phyloP scores from a whole-genome alignment of 2,888 invertebrate species.

The Tenthredo scrophulariae region DNA sequence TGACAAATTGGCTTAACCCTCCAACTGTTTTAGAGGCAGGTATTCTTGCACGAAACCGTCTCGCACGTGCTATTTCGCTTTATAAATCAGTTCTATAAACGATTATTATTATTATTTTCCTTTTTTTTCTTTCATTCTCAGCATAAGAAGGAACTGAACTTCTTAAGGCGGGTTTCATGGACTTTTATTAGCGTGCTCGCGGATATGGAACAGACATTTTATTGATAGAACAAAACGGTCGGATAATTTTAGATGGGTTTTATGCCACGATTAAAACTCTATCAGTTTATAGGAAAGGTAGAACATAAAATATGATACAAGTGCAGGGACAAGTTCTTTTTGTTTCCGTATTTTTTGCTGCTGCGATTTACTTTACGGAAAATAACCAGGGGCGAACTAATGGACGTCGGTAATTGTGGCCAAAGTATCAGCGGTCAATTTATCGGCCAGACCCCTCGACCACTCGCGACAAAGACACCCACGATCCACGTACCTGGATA shows the following conservation, averaged over 20 bases:
- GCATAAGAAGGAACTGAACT: background rate
- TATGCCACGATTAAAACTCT: background rate
- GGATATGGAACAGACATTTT: background rate
- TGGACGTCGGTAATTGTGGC: slow-evolving; percentile 41
- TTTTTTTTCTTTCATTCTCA: background rate
- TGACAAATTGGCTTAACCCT: slow-evolving; percentile 46
- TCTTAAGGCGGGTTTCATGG: background rate
- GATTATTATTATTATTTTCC: background rate
- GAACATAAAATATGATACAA: too few species aligned
- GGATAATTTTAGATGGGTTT: background rate
- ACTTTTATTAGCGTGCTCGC: slow-evolving; percentile 11
- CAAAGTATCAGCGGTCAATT: slow-evolving; percentile 47
- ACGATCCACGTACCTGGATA: background rate
- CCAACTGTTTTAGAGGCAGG: slow-evolving; percentile 13
- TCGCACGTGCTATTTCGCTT: slow-evolving; percentile 18
- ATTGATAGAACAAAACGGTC: slow-evolving; percentile 3
- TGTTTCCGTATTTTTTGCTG: slow-evolving; percentile 1
- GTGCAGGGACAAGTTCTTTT: background rate
- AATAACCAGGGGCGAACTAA: slow-evolving; percentile 37
- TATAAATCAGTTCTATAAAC: slow-evolving; percentile 12
- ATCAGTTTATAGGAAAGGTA: background rate
- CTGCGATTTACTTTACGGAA: background rate
- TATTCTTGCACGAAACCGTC: slow-evolving; percentile 23
- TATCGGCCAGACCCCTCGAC: slow-evolving; percentile 31
- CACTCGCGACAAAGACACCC: slow-evolving; percentile 36